These are phyloP conservation scores for Danio aesculapii DNA, from an alignment of 2,797 vertebrate species.

Conservation along the genomic window DNA sequence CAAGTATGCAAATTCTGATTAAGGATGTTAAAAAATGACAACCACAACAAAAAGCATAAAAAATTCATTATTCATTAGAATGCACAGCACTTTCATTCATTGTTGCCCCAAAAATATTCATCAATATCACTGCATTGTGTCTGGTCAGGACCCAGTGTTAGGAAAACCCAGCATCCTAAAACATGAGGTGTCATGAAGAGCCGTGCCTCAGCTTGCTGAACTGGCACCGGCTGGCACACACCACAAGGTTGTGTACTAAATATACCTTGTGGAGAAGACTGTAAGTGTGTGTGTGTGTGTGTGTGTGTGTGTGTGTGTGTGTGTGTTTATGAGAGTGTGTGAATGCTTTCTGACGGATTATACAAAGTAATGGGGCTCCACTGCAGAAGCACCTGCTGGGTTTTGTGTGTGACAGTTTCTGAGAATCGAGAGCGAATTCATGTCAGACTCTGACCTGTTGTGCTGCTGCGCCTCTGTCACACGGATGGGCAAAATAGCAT, in stretches of 20 bases:
- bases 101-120: not conserved
- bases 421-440: constrained; percentile 51
- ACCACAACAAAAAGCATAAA: no score
- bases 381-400: constrained; percentile 44
- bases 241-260: constrained; percentile 53
- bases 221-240: constrained; percentile 16
- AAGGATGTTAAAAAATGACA: no score
- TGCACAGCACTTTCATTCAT: not conserved
- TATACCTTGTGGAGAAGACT: constrained; percentile 35
- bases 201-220: constrained; percentile 18
- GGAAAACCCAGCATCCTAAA: constrained; percentile 48
- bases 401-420: constrained; percentile 50
- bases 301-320: constrained; percentile 26
- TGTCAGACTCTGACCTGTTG: constrained; percentile 48
- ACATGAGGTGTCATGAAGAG: constrained; percentile 37
- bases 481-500: constrained; percentile 31
- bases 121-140: not conserved
- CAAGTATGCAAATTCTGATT: no score
- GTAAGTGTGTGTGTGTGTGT: constrained; percentile 23
- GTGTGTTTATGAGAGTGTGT: constrained; percentile 33
- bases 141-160: not conserved
- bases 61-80: no score
- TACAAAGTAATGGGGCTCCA: constrained; percentile 42
- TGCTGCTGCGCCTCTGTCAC: constrained; percentile 39
- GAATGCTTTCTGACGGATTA: constrained; percentile 21